These are phyloP conservation scores for Notarius quadriscutis DNA, from an alignment of 2,113 vertebrate genomes.

Conservation along the genomic window DNA sequence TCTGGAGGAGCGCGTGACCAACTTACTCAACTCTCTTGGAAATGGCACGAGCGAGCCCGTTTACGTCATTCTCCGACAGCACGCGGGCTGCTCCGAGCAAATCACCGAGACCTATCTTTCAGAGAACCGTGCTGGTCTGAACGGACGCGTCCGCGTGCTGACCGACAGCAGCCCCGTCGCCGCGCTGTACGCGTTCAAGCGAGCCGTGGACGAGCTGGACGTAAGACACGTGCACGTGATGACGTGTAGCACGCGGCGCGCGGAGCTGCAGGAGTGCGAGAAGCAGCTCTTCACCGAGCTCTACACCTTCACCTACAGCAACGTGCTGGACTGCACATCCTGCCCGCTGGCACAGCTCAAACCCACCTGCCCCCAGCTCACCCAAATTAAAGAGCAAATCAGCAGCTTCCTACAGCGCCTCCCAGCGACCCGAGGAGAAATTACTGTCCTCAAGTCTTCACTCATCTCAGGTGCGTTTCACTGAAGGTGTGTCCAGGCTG, in stretches of 20 bases:
- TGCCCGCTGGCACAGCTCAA: slow-evolving; percentile 46
- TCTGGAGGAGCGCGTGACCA: slow-evolving; percentile 39
- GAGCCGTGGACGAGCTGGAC: slow-evolving; percentile 76
- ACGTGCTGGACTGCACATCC: slow-evolving; percentile 49
- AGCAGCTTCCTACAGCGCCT: slow-evolving; percentile 75
- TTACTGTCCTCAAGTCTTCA: slow-evolving; percentile 77
- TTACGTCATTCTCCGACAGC: slow-evolving; percentile 41
- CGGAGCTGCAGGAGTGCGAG: slow-evolving; percentile 71
- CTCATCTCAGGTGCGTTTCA: slow-evolving; percentile 82
- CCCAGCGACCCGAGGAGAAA: slow-evolving; percentile 75
- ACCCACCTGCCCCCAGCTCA: slow-evolving; percentile 33
- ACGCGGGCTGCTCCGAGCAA: neutral
- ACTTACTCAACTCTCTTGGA: neutral
- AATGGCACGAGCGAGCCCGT: slow-evolving; percentile 10
- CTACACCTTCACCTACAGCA: slow-evolving; percentile 79
- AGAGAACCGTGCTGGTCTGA: slow-evolving; percentile 39
- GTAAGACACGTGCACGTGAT: slow-evolving; percentile 73
- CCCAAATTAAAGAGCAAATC: slow-evolving; percentile 69
- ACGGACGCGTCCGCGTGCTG: slow-evolving; percentile 66
- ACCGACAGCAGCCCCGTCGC: slow-evolving; percentile 64
- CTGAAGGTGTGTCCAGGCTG: neutral
- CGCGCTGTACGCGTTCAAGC: slow-evolving; percentile 79
- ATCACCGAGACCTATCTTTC: neutral
- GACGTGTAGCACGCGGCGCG: slow-evolving; percentile 68
- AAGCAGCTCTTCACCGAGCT: slow-evolving; percentile 80